These are phyloP conservation scores for Melanerpes aurifrons DNA, from an alignment of 2,113 vertebrate species.

Conservation along the genomic window DNA sequence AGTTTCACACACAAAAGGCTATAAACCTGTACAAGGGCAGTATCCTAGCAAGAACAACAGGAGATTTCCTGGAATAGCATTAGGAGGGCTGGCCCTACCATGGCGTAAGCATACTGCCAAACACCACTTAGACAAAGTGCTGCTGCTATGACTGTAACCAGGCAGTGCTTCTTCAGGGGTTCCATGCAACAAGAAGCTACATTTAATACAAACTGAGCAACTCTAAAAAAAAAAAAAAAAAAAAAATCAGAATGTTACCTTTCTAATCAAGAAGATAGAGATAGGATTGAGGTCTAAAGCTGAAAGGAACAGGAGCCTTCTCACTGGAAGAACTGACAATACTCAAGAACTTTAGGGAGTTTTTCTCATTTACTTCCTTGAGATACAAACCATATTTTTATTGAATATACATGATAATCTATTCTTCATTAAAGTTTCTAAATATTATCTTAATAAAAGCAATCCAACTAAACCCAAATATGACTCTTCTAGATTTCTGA, in stretches of 20 bases:
- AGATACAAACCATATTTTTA: background rate
- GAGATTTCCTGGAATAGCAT: background rate
- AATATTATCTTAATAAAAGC: conserved; percentile 2
- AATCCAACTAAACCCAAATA: background rate
- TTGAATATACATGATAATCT: background rate
- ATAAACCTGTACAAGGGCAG: background rate
- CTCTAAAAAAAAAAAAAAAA: background rate
- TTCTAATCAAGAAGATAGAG: background rate
- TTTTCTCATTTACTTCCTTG: background rate
- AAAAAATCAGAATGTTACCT: background rate
- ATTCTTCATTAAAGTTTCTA: background rate
- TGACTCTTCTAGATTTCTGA: background rate
- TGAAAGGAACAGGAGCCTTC: background rate
- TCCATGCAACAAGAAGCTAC: accelerated
- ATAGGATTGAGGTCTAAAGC: background rate
- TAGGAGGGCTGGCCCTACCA: background rate
- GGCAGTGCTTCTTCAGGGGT: background rate
- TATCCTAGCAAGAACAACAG: background rate
- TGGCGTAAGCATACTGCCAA: background rate
- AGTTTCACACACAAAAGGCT: background rate
- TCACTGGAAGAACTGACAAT: background rate
- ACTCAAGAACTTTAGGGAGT: background rate
- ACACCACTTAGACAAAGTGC: accelerated
- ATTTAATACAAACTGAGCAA: background rate
- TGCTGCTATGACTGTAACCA: background rate